Evolutionary conservation across 2,113 vertebrate genomes (phyloP), one percentile per base, ranked within the genome.

Genomic region (Camelus dromedarius): DNA sequence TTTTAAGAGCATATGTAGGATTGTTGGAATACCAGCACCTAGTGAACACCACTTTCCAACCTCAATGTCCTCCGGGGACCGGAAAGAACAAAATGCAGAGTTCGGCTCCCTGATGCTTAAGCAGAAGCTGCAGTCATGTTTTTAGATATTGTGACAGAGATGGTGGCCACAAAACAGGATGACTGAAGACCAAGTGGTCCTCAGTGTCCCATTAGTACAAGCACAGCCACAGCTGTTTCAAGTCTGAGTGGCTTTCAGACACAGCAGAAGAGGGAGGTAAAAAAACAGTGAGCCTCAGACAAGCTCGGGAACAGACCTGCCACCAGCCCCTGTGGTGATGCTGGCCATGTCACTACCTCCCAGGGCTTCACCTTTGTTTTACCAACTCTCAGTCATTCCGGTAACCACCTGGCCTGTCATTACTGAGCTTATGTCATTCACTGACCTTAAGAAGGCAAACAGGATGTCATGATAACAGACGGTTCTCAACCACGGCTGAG

Each of bases 11-110:
- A 50, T 82, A 26, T 50, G 75, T 94, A 87, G 72, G 91, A 97
- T 95, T 97, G 93, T 93, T 97, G 95, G 96, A 98, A 98, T 96
- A 77, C 62, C 93, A 72, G 83, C 79, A 20, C 89, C 93, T 93
- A 89, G 77, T 89, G 98, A 98, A 86, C 35, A 60, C 75, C 93
- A 92, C 75, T 92, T 98, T 97, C 84, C 95, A 98, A 72, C 60
- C 82, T 97, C 58, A 50, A 66, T 70, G 46, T 60, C 67, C 92
- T 96, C 92, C 13, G 0, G 15, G 89, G 97, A 67, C 93, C 62
- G 77, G 77, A 91, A 35, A 76, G 90, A 96, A 91, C 69, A 64
- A 96, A 96, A 87, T 77, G 0, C 0, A 96, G 56, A 94, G 93
- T n/a, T 15, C 11, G 52, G 46, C 48, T 48, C 52, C 73, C 42